These are phyloP conservation scores for Siderastrea radians DNA, from an alignment of 92 coral and sea anemone genomes.

Conservation along the genomic window DNA sequence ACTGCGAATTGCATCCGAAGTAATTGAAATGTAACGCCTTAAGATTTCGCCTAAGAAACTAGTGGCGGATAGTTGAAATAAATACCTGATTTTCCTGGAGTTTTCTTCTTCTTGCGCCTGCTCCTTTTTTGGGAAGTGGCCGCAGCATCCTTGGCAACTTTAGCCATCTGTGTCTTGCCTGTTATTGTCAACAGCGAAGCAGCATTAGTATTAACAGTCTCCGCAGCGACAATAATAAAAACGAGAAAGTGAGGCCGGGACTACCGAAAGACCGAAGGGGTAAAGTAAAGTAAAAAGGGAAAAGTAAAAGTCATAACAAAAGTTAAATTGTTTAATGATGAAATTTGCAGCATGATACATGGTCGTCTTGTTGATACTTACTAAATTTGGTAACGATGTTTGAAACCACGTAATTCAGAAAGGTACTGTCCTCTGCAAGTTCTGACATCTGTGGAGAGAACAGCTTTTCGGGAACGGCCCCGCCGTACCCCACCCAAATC, in stretches of 20 bases:
- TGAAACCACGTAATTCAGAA: slow-evolving; percentile 49
- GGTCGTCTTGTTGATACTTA: background rate
- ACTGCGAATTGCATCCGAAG: too few relatives aligned
- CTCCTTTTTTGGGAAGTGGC: background rate
- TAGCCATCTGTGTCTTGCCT: slow-evolving; percentile 13
- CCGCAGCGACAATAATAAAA: background rate
- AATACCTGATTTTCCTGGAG: background rate
- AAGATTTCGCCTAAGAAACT: background rate
- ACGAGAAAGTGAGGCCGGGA: background rate
- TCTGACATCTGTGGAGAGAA: slow-evolving; percentile 33
- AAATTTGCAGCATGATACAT: too few relatives aligned
- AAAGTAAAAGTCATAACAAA: too few relatives aligned
- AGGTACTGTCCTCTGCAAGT: slow-evolving; percentile 40
- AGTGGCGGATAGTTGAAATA: background rate
- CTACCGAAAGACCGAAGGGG: too few relatives aligned
- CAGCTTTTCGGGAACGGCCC: slow-evolving; percentile 42
- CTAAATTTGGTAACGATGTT: slow-evolving; percentile 47
- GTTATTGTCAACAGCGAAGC: background rate
- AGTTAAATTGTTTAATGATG: too few relatives aligned
- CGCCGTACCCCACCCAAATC: slow-evolving; percentile 50
- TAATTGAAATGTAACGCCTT: background rate
- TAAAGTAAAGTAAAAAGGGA: too few relatives aligned
- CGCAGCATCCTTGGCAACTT: background rate
- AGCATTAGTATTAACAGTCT: background rate
- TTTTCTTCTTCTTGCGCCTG: background rate